These are phyloP conservation scores for Arctopsyche grandis DNA, from an alignment of 1,140 invertebrate species.

Conservation along the genomic window DNA sequence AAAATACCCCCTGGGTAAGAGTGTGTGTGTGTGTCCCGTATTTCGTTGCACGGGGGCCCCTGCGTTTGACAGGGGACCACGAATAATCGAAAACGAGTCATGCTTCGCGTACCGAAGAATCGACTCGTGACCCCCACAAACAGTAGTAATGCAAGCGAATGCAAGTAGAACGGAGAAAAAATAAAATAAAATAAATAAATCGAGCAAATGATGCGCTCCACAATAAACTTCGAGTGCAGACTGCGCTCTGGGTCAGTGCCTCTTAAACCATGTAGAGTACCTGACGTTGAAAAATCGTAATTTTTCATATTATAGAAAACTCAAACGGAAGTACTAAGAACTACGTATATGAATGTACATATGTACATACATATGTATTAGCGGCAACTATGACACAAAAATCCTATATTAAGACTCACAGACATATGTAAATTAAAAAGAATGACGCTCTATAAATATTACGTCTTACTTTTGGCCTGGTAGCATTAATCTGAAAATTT, in stretches of 20 bases:
- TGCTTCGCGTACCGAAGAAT: conserved; percentile 13
- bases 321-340: too few relatives aligned
- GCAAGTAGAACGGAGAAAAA: background rate
- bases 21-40: conserved; percentile 19
- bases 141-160: conserved; percentile 11
- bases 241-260: too few relatives aligned
- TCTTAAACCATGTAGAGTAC: too few relatives aligned
- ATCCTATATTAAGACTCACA: too few relatives aligned
- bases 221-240: too few relatives aligned
- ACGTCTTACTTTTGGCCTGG: too few relatives aligned
- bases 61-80: conserved; percentile 40
- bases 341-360: background rate
- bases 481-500: too few relatives aligned
- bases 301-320: too few relatives aligned
- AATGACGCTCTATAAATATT: too few relatives aligned
- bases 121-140: background rate
- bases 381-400: too few relatives aligned
- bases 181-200: background rate
- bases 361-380: background rate
- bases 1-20: conserved; percentile 3
- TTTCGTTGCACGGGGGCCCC: conserved; percentile 36
- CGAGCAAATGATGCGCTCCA: background rate
- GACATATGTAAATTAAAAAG: too few relatives aligned
- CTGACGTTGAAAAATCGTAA: too few relatives aligned
- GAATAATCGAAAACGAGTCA: conserved; percentile 43